phyloP scores from a whole-genome alignment of 2,888 invertebrate species.

The Drosophila falleni region DNA sequence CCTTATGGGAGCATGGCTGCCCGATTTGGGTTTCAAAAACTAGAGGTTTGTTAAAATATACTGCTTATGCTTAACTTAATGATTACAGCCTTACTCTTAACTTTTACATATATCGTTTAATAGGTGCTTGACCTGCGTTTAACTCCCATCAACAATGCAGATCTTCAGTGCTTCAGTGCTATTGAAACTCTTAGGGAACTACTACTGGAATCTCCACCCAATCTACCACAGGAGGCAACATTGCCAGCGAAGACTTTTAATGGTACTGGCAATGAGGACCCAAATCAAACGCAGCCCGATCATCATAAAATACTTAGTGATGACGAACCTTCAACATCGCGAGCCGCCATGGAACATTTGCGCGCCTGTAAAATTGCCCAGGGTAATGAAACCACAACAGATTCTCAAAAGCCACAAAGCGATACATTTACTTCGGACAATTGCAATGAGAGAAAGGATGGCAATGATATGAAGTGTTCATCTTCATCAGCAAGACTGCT shows the following conservation, averaged over 20 bases:
- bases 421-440: slow-evolving; percentile 40
- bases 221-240: slow-evolving; percentile 32
- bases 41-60: slow-evolving; percentile 71
- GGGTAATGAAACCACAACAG: slow-evolving; percentile 27
- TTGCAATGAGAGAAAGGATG: slow-evolving; percentile 46
- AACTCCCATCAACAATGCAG: slow-evolving; percentile 87
- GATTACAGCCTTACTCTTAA: background rate
- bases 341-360: slow-evolving; percentile 66
- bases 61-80: background rate
- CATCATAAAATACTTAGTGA: slow-evolving; percentile 52
- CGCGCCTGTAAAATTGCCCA: slow-evolving; percentile 58
- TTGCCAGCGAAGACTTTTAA: slow-evolving; percentile 40
- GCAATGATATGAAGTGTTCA: slow-evolving; percentile 4
- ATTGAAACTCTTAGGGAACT: slow-evolving; percentile 86
- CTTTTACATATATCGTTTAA: slow-evolving; percentile 51
- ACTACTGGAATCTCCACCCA: slow-evolving; percentile 85
- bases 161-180: slow-evolving; percentile 87
- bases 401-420: slow-evolving; percentile 15
- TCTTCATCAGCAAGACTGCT: slow-evolving; percentile 9
- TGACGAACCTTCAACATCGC: slow-evolving; percentile 68
- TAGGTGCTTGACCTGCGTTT: slow-evolving; percentile 87
- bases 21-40: slow-evolving; percentile 88
- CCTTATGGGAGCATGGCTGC: slow-evolving; percentile 92
- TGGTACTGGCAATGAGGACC: slow-evolving; percentile 39
- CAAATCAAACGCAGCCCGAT: slow-evolving; percentile 25